Evolutionary conservation across 2,797 vertebrate species (phyloP).

Genomic region (Argya squamiceps): DNA sequence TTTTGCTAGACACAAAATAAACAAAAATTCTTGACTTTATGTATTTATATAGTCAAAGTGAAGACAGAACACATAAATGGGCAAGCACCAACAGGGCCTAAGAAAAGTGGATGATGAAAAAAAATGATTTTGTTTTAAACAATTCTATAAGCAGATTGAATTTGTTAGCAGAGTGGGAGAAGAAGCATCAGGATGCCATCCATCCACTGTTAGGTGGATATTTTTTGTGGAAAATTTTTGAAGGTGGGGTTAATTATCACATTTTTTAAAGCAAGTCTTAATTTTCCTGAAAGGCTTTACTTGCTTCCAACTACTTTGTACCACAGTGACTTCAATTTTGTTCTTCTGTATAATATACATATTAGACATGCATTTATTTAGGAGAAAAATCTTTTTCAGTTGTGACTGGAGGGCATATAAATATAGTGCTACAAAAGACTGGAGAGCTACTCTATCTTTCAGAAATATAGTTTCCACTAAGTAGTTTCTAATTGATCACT

Average conservation of each 20-base stretch:
- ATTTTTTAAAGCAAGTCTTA: neutral
- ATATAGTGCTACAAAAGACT: neutral
- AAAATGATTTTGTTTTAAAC: neutral
- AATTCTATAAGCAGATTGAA: neutral
- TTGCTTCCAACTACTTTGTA: neutral
- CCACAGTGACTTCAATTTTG: neutral
- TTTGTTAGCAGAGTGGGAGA: neutral
- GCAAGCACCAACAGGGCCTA: accelerated
- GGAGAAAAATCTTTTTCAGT: neutral
- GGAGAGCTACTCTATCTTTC: neutral
- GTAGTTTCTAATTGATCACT: neutral
- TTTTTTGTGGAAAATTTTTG: neutral
- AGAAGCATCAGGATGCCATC: neutral
- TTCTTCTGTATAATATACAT: neutral
- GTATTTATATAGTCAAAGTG: neutral
- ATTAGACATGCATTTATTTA: neutral
- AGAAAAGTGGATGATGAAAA: neutral
- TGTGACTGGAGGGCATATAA: neutral
- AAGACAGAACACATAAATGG: neutral
- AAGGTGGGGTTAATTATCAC: neutral
- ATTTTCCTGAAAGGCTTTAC: neutral
- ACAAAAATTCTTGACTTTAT: neutral
- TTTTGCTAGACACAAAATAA: neutral
- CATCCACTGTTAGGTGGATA: neutral
- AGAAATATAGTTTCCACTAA: neutral